These are phyloP conservation scores for Phoxinus phoxinus DNA, from an alignment of 2,113 vertebrate genomes.

Conservation along the genomic window DNA sequence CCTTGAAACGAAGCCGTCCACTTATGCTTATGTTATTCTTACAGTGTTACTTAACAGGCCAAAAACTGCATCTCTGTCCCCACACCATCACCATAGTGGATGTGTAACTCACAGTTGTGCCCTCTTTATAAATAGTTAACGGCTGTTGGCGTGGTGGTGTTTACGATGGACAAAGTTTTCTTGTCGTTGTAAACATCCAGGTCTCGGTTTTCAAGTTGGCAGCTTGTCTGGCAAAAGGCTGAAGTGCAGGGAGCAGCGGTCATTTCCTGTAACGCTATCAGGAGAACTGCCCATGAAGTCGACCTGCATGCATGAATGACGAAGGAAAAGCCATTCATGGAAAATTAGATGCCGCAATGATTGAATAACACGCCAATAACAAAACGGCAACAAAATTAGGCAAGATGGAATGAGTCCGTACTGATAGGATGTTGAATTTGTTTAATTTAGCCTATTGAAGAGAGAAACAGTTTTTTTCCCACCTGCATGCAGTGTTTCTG, in stretches of 20 bases:
- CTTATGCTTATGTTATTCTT: neutral
- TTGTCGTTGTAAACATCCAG: constrained; percentile 52
- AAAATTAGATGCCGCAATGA: constrained; percentile 36
- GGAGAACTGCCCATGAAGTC: constrained; percentile 18
- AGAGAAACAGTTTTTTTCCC: neutral
- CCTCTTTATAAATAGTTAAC: constrained; percentile 62
- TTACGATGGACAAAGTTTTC: constrained; percentile 56
- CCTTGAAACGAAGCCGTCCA: neutral
- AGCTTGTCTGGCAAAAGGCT: constrained; percentile 23
- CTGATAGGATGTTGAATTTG: constrained; percentile 9
- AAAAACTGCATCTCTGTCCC: neutral
- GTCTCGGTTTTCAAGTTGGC: constrained; percentile 57
- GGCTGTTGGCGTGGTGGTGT: constrained; percentile 52
- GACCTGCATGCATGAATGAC: neutral
- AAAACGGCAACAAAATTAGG: constrained; percentile 30
- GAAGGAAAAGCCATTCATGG: constrained; percentile 44
- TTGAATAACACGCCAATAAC: constrained; percentile 41
- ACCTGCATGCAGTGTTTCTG: neutral
- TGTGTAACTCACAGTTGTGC: constrained; percentile 48
- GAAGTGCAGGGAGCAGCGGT: constrained; percentile 19
- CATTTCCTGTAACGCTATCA: constrained; percentile 55
- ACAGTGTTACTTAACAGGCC: constrained; percentile 13
- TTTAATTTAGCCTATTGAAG: constrained; percentile 8
- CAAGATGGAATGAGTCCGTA: neutral
- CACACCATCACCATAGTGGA: constrained; percentile 31